A percentile compares a stretch with the other conserved stretches of the same genome.
These are phyloP conservation scores for Thecophora atra DNA, from an alignment of 2,888 invertebrate species.

Conservation along the genomic window DNA sequence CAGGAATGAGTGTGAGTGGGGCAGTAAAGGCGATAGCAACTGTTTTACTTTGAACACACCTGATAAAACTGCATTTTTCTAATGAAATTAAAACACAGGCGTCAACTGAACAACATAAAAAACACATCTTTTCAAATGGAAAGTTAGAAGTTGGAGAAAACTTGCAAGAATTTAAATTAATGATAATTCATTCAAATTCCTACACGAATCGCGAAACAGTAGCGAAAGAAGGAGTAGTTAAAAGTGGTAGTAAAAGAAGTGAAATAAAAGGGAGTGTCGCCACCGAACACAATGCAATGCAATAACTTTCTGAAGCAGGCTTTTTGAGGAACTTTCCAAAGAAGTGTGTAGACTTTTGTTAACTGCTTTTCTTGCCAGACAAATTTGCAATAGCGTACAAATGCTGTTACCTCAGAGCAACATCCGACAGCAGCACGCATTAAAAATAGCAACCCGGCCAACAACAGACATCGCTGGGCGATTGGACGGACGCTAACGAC, in stretches of 20 bases:
- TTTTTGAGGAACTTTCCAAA: conserved; percentile 7
- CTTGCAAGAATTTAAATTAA: too few relatives aligned
- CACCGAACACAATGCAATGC: neutral
- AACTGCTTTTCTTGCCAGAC: conserved; percentile 4
- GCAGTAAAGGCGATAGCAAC: too few relatives aligned
- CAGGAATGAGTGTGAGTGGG: neutral
- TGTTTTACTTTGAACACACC: too few relatives aligned
- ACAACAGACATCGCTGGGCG: conserved; percentile 17
- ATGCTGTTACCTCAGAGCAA: conserved; percentile 10
- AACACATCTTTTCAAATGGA: too few relatives aligned
- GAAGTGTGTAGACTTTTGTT: conserved; percentile 11
- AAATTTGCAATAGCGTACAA: conserved; percentile 23
- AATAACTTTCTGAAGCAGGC: conserved; percentile 11
- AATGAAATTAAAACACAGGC: too few relatives aligned
- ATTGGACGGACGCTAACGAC: neutral
- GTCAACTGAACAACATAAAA: too few relatives aligned
- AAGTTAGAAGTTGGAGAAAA: too few relatives aligned
- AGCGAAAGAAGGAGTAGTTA: conserved; percentile 1
- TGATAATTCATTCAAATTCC: too few relatives aligned
- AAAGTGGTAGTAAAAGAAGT: neutral
- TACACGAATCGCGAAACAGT: neutral
- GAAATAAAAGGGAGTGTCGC: neutral
- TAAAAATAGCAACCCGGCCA: conserved; percentile 18
- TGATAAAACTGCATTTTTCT: too few relatives aligned
- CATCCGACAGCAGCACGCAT: conserved; percentile 23